phyloP scores from a whole-genome alignment of 2,113 vertebrate genomes.

The Zosterops lateralis region DNA sequence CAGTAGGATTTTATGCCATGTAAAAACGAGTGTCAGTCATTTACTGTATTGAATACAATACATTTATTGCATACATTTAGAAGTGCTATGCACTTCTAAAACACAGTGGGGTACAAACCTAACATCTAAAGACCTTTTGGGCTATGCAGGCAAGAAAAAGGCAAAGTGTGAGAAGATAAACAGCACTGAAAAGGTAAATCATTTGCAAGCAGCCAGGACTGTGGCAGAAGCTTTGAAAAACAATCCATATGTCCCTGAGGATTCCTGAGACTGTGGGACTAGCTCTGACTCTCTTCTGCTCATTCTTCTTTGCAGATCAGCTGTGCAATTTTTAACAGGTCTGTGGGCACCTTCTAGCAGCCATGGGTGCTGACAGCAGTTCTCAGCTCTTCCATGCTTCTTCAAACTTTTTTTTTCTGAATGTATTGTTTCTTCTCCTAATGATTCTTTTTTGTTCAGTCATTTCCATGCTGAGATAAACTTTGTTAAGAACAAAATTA shows the following conservation, averaged over 20 bases:
- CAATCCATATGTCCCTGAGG: neutral
- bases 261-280: neutral
- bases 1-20: neutral
- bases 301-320: neutral
- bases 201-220: neutral
- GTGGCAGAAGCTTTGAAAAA: neutral
- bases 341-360: neutral
- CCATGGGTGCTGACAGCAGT: accelerated
- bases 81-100: neutral
- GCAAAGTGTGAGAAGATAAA: neutral
- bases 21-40: neutral
- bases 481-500: neutral
- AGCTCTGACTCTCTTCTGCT: neutral
- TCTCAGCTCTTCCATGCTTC: neutral
- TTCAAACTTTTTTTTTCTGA: neutral
- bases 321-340: neutral
- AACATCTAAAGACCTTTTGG: neutral
- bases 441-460: neutral
- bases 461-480: neutral
- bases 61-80: too few species aligned
- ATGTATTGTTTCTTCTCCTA: neutral
- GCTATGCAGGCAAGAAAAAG: neutral
- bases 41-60: neutral
- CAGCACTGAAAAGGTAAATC: neutral
- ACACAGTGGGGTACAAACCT: neutral